These are phyloP conservation scores for Lasioglossum malachurum DNA, from an alignment of 2,888 invertebrate genomes.

Conservation along the genomic window DNA sequence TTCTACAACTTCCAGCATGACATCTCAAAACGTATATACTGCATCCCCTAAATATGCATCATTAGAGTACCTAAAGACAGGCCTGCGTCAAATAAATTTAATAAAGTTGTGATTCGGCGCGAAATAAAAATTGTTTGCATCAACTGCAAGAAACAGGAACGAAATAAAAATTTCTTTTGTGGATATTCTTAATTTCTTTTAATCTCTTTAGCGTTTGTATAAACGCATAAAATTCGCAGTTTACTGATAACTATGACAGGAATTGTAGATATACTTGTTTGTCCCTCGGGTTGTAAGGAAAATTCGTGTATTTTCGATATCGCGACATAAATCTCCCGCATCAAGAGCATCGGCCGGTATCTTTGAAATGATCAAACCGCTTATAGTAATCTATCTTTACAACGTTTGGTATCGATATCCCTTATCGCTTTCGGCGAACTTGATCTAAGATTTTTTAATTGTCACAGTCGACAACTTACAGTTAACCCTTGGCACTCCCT, in stretches of 20 bases:
- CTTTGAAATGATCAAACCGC: background rate
- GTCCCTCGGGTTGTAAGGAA: background rate
- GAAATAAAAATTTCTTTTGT: no score
- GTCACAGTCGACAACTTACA: background rate
- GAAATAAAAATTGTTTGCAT: no score
- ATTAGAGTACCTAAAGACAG: no score
- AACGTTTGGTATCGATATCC: background rate
- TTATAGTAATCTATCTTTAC: background rate
- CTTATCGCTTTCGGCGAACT: background rate
- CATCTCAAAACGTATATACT: no score
- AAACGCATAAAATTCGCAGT: background rate
- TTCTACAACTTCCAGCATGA: no score
- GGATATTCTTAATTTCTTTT: no score
- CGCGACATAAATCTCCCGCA: background rate
- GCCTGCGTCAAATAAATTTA: no score
- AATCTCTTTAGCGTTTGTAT: background rate
- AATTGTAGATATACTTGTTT: background rate
- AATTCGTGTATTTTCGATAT: background rate
- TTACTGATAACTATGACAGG: background rate
- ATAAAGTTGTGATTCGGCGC: no score
- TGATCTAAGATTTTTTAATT: background rate
- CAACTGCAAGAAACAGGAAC: no score
- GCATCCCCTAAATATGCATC: no score
- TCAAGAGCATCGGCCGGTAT: background rate
- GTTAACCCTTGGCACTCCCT: background rate